phyloP scores from a whole-genome alignment of 2,113 vertebrate species.

The Gorilla gorilla region DNA sequence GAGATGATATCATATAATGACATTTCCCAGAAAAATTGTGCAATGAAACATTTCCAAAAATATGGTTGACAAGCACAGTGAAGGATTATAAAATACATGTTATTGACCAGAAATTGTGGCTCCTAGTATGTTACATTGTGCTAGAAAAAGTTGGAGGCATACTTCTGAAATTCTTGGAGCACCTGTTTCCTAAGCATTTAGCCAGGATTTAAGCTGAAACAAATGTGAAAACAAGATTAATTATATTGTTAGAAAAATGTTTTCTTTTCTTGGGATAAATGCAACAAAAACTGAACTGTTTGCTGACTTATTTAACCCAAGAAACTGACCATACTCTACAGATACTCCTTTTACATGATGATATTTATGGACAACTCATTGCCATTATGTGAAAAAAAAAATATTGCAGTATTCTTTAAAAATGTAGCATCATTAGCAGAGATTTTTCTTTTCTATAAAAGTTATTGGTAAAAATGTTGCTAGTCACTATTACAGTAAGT shows the following conservation, averaged over 20 bases:
- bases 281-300: conserved; percentile 2
- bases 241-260: conserved; percentile 15
- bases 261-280: background rate
- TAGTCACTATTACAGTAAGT: background rate
- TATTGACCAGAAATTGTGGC: background rate
- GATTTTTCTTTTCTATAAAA: background rate
- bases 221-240: background rate
- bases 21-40: conserved; percentile 69
- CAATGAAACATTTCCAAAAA: conserved; percentile 60
- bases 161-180: conserved; percentile 13
- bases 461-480: background rate
- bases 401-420: background rate
- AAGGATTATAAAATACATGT: conserved; percentile 45
- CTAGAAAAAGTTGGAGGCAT: background rate
- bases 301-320: background rate
- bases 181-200: conserved; percentile 37
- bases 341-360: background rate
- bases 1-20: conserved; percentile 63
- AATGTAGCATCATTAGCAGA: background rate
- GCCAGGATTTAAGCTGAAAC: conserved; percentile 11
- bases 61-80: background rate
- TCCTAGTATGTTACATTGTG: background rate
- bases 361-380: background rate
- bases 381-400: background rate
- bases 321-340: background rate